Base-by-base conservation (phyloP, 2,797 vertebrate genomes). In the Myotis daubentonii region DNA sequence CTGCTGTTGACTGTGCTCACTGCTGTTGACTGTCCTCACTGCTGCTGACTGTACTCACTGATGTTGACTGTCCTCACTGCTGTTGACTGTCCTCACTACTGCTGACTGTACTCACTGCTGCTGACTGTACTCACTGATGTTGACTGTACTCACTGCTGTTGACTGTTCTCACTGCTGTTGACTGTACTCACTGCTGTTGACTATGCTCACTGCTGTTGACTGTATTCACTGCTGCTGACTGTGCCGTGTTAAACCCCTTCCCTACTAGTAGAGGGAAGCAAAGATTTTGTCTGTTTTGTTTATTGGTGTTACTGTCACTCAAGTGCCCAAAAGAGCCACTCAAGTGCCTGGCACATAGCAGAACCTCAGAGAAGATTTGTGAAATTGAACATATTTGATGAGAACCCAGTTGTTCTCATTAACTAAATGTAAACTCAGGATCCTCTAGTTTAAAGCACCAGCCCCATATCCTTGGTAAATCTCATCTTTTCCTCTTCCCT, bases 321-420 rank as follows among this genome's bases (percentile, higher is more conserved):
- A 75, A 6, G 19, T 30, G 47, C 85, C 81, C 80, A 25, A 51
- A 79, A 44, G 12, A 33, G 55, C 23, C 55, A 12, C 55, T 25
- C 55, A 57, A 57, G 33, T 66, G 20, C 16, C 36, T 74, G 79
- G 75, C 71, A 75, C 38, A 20, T 12, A 84, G 62, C 8, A 76
- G 78, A 57, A 87, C 83, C 78, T 88, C 74, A 71, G 79, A 57
- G 88, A 83, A 80, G 71, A 38, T 19, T 33, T 53, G n/a, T 72
- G 83, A 57, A 55, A 22, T 20, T n/a, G 11, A 71, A 38, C 36
- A 22, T 71, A 15, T 75, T 70, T 75, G 55, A 38, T 79, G 41
- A 70, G 78, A 81, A 80, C 47, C 19, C 20, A 4, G 7, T 20
- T n/a, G 19, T 60, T 93, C 87, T 80, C 25, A 15, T 71, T 38